Base-by-base conservation (phyloP, 1,140 invertebrate species). In the Tetraneura akinire region DNA sequence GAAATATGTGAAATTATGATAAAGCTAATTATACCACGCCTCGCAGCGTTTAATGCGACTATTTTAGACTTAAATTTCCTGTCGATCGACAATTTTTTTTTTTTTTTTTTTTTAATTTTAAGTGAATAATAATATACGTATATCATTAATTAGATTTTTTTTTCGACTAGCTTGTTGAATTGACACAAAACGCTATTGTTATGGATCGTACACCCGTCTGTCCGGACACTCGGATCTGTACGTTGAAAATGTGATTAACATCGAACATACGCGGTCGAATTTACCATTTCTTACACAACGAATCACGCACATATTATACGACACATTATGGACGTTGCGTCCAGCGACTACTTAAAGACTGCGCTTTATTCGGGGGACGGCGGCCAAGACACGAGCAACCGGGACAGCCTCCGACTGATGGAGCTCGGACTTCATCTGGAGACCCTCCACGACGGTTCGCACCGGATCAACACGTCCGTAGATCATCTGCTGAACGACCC, bases 281-380 rank as follows among this genome's bases (percentile, higher is more conserved):
- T 49, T 70, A 70, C 66, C 9, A n/a, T 49, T 47, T 53, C 3
- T 26, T 21, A n/a, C n/a, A n/a, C 8, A 57, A 45, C 37, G 0
- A 57, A 76, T n/a, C n/a, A 45, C 21, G 13, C 55, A 18, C 26
- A n/a, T n/a, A n/a, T 76, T 21, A 11, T 51, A 10, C 16, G 57
- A 45, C 45, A 45, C 45, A 62, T 60, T 57, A 78, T 78, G 74
- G 74, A 78, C 74, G 74, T 78, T 10, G 74, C 74, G 74, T 78
- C 74, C 74, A 78, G 55, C 23, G 74, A 78, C 47, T 78, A 78
- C 23, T 47, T 78, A 18, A 78, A 78, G 74, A 78, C 74, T 60
- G 74, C 74, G 18, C 37, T 78, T 29, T 78, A 60, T 47, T 62
- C 74, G 74, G 74, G 74, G 11, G 74, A 78, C 42, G 45, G 16